Evolutionary conservation across 1,140 invertebrate genomes (phyloP), one percentile per base, ranked within the genome.

Genomic region (Brevipalpus yothersi): DNA sequence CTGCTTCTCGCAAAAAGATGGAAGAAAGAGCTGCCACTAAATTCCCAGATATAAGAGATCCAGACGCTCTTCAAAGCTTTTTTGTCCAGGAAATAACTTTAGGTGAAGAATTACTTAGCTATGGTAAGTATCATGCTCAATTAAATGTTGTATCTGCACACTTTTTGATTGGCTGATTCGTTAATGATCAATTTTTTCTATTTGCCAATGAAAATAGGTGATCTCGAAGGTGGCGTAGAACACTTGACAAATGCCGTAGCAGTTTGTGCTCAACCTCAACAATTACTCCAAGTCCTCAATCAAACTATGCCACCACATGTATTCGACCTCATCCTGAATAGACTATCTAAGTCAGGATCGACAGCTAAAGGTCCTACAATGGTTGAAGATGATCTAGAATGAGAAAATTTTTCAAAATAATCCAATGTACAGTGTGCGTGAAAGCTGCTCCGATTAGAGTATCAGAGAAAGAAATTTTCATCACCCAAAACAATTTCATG

Each of bases 201-300:
- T 3, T 10, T 17, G 5, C 31, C 31, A 31, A 2, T 31, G 2
- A 31, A 7, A 2, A 19, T 58, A 73, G 74, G 90, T 53, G 83
- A 94, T 64, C 70, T 91, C 60, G 87, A 92, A 62, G 80, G 78
- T 51, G 92, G 87, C 58, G 83, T 95, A 31, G 89, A 95, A 69
- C 92, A 96, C 73, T 77, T 97, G 61, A 82, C 83, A 39, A 89
- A 90, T 71, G 92, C 92, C 21, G 82, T 96, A 31, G 83, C 88
- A n/a, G 84, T 96, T 2, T 96, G 92, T 71, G 86, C 87, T 21
- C 89, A 95, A 69, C 88, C 90, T 0, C 81, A 88, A 65, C 86
- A 94, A 68, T 73, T 96, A 13, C 74, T 97, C n/a, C 81, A 87
- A 72, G 81, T 90, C 58, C 74, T 95, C n/a, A 85, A 92, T 71